Percentiles rank a stretch among this genome's conserved stretches.
Evolutionary conservation across 2,113 vertebrate species (phyloP).

Genomic region (Esox niger): DNA sequence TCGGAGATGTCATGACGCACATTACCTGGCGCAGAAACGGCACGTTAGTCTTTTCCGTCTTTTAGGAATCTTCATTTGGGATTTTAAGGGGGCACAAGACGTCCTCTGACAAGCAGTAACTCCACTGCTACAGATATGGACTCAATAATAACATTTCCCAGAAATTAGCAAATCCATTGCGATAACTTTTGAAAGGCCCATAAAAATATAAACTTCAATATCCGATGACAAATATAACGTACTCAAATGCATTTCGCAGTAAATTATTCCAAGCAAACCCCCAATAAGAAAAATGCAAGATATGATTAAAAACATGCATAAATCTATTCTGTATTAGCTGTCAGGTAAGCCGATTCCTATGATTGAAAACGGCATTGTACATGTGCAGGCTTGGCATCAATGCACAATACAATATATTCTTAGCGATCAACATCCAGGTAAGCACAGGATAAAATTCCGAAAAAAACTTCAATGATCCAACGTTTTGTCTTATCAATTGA

Average conservation of each 20-base stretch:
- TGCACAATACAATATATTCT: not conserved
- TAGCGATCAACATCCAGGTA: not conserved
- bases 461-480: too few species aligned
- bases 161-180: not conserved
- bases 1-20: not conserved
- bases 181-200: not conserved
- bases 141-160: not conserved
- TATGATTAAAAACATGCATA: too few species aligned
- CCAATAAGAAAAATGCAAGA: not conserved
- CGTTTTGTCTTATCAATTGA: not conserved
- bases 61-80: slow-evolving; percentile 77
- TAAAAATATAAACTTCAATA: not conserved
- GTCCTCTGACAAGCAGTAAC: slow-evolving; percentile 29
- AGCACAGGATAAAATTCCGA: not conserved
- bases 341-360: not conserved
- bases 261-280: not conserved
- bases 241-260: too few species aligned
- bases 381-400: not conserved
- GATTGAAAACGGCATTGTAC: not conserved
- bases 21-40: slow-evolving; percentile 72
- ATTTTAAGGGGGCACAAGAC: slow-evolving; percentile 55
- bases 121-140: not conserved
- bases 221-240: not conserved
- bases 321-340: too few species aligned
- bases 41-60: slow-evolving; percentile 67